phyloP scores from a whole-genome alignment of 2,797 vertebrate species.

The Calcarius lapponicus region DNA sequence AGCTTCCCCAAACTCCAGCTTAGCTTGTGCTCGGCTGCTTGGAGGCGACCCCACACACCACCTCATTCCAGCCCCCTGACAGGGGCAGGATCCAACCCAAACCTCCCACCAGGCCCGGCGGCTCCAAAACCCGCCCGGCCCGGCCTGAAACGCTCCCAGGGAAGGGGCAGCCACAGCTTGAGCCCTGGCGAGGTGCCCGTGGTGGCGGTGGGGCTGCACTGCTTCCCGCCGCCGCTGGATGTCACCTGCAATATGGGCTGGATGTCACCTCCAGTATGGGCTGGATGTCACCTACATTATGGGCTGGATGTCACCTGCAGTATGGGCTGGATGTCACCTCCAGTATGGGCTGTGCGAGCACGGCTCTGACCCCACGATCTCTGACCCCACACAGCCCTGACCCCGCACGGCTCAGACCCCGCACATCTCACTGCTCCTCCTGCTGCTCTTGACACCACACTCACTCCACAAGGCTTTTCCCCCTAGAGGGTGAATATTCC shows the following conservation, averaged over 20 bases:
- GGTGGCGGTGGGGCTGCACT: neutral
- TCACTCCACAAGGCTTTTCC: neutral
- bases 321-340: no score
- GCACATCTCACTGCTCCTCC: neutral
- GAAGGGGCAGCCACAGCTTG: neutral
- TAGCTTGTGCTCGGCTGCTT: neutral
- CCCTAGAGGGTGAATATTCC: constrained; percentile 14
- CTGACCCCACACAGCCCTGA: no score
- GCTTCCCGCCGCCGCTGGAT: neutral
- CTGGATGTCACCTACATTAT: constrained; percentile 38
- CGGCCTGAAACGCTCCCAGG: rapidly evolving
- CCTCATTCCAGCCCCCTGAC: neutral
- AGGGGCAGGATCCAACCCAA: neutral
- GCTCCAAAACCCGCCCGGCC: neutral
- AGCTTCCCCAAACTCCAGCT: neutral
- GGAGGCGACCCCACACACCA: no score
- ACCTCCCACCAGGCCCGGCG: rapidly evolving
- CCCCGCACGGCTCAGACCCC: neutral
- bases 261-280: no score
- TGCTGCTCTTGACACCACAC: neutral
- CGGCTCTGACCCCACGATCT: neutral
- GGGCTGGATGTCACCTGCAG: no score
- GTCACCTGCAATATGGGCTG: no score
- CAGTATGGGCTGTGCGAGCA: neutral
- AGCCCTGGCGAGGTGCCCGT: rapidly evolving